Evolutionary conservation across 2,888 invertebrate species (phyloP).

Genomic region (Sarcophaga variegata): DNA sequence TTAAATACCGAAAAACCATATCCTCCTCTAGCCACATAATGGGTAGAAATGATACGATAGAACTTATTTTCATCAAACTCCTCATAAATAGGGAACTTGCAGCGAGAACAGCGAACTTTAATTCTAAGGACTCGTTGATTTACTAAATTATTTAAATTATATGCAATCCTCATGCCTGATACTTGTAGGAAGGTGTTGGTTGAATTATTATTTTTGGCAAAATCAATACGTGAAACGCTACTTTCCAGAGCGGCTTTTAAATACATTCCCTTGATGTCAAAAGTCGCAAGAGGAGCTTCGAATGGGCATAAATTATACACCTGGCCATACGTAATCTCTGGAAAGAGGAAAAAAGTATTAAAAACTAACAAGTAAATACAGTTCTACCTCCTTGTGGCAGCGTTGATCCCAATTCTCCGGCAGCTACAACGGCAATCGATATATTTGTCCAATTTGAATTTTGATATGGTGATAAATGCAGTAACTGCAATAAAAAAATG

Average conservation of each 20-base stretch:
- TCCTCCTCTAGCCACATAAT: slow-evolving; percentile 86
- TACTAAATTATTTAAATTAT: slow-evolving; percentile 84
- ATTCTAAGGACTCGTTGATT: slow-evolving; percentile 84
- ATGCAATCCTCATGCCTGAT: slow-evolving; percentile 82
- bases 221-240: slow-evolving; percentile 48
- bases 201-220: slow-evolving; percentile 4
- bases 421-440: slow-evolving; percentile 56
- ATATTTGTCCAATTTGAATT: slow-evolving; percentile 56
- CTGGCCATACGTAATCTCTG: slow-evolving; percentile 60
- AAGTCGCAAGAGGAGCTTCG: slow-evolving; percentile 52
- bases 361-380: too few species aligned
- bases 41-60: slow-evolving; percentile 85
- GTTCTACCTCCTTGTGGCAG: slow-evolving; percentile 50
- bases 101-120: slow-evolving; percentile 84
- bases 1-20: slow-evolving; percentile 84
- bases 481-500: slow-evolving; percentile 13
- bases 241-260: slow-evolving; percentile 58
- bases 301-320: slow-evolving; percentile 52
- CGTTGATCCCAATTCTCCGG: slow-evolving; percentile 46
- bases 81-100: slow-evolving; percentile 84
- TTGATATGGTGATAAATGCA: slow-evolving; percentile 41
- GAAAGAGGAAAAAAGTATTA: neutral
- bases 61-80: slow-evolving; percentile 83
- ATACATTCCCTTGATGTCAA: slow-evolving; percentile 52
- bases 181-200: slow-evolving; percentile 81